Conservation (phyloP, 2,113 vertebrate genomes). For the Struthidea cinerea region DNA sequence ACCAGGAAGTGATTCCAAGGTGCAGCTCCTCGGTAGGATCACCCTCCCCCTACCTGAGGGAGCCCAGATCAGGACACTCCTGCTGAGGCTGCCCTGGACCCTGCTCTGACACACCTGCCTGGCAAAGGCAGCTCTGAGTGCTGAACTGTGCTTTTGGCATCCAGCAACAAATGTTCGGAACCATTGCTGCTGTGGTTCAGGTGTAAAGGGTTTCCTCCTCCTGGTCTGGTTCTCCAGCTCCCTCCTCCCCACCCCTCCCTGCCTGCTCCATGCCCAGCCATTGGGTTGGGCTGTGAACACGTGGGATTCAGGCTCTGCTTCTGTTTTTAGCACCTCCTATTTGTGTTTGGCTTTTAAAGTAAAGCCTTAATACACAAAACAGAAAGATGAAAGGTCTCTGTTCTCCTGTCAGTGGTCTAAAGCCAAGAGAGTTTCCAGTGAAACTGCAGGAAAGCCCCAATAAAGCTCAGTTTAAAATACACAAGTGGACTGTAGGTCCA, state of each 20-base stretch:
- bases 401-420: not conserved
- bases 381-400: not conserved
- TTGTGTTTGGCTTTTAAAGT: not conserved
- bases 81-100: not conserved
- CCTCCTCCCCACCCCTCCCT: not conserved
- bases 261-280: not conserved
- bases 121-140: not conserved
- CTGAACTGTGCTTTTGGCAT: not conserved
- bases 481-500: not conserved
- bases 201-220: not conserved
- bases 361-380: not conserved
- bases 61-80: not conserved
- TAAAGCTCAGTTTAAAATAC: not conserved
- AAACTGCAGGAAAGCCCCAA: not conserved
- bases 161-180: accelerated
- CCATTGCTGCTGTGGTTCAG: not conserved
- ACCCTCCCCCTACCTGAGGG: not conserved
- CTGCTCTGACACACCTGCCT: not conserved
- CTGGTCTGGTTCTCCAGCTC: not conserved
- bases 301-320: not conserved
- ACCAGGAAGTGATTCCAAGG: not conserved
- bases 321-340: not conserved
- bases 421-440: not conserved
- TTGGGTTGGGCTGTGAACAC: not conserved
- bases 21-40: not conserved